Conservation (phyloP, 2,113 vertebrate genomes). For the Pterocles orientalis region DNA sequence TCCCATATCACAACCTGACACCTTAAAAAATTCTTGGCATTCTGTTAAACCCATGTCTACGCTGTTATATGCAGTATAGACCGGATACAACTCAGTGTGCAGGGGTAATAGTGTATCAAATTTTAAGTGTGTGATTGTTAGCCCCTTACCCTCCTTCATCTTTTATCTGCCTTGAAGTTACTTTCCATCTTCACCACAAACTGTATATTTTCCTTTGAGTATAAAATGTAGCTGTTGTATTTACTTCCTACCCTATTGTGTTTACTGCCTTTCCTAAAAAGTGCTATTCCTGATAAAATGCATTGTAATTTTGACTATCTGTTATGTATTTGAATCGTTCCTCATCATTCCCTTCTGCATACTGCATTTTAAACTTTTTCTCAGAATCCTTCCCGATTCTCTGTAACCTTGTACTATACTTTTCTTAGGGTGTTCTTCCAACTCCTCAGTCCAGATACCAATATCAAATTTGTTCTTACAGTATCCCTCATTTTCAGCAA, state of each 20-base stretch:
- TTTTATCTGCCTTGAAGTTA: background rate
- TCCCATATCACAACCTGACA: background rate
- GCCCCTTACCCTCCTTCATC: background rate
- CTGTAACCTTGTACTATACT: background rate
- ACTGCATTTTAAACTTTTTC: background rate
- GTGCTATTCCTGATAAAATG: background rate
- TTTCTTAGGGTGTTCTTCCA: background rate
- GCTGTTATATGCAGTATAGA: background rate
- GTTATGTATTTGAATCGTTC: background rate
- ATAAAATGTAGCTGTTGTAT: background rate
- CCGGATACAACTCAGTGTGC: background rate
- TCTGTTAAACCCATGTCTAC: background rate
- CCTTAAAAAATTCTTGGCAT: background rate
- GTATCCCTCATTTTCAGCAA: background rate
- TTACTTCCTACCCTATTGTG: background rate
- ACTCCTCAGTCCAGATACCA: background rate
- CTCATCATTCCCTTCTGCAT: background rate
- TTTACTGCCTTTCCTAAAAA: background rate
- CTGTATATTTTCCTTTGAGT: background rate
- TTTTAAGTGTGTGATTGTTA: background rate
- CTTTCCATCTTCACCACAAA: background rate
- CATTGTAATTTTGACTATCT: background rate
- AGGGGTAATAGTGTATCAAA: background rate
- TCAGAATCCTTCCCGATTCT: background rate
- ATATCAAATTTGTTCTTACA: background rate